A percentile compares a stretch with the other conserved stretches of the same genome.
phyloP scores from a whole-genome alignment of 2,888 invertebrate genomes.

The Heteromyza rotundicornis region DNA sequence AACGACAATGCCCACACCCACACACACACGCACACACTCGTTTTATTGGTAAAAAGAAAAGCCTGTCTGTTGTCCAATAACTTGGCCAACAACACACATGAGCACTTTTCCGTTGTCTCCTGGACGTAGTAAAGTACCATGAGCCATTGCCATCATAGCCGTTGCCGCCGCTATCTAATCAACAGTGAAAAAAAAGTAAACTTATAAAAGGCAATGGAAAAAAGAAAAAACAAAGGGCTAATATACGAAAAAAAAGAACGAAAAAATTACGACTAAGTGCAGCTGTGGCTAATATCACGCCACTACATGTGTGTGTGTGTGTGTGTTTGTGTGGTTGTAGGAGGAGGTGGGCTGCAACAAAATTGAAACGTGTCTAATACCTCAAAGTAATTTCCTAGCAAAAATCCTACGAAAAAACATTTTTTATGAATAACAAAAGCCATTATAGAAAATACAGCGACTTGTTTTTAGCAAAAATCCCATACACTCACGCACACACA shows the following conservation, averaged over 20 bases:
- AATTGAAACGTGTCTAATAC: constrained; percentile 13
- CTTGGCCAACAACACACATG: constrained; percentile 16
- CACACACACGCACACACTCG: background rate
- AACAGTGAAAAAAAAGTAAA: constrained; percentile 18
- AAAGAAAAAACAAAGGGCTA: too few relatives aligned
- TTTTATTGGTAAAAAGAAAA: too few relatives aligned
- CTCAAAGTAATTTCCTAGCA: constrained; percentile 10
- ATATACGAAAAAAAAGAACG: background rate
- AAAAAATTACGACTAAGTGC: constrained; percentile 17
- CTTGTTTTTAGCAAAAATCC: background rate
- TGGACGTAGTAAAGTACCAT: background rate
- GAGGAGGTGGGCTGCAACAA: background rate
- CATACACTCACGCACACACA: too few relatives aligned
- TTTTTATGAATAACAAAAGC: background rate
- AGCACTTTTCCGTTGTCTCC: constrained; percentile 8
- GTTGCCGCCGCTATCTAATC: constrained; percentile 27
- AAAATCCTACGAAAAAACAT: background rate
- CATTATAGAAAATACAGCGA: background rate
- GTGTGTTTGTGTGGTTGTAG: too few relatives aligned
- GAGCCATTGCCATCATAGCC: background rate
- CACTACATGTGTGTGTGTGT: too few relatives aligned
- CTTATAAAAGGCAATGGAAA: background rate
- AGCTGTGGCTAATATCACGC: constrained; percentile 3
- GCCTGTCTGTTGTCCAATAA: constrained; percentile 9
- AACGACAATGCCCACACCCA: background rate